Percentiles rank a stretch among this genome's conserved stretches.
Conservation (phyloP, 2,797 vertebrate species). For the Acrossocheilus wenchowensis region DNA sequence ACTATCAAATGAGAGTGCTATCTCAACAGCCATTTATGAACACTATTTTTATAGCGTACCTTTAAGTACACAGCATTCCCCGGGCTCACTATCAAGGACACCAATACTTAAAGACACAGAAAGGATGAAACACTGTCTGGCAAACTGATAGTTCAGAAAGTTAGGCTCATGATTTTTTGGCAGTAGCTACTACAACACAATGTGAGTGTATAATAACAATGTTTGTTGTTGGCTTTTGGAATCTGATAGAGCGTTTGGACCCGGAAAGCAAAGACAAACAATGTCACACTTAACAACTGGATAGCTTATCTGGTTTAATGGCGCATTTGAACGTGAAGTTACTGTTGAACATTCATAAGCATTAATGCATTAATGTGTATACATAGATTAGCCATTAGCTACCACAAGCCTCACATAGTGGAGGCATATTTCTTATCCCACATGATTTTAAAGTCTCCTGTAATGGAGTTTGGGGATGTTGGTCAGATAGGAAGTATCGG, state of each 20-base stretch:
- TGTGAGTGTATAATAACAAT: not conserved
- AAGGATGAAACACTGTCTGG: not conserved
- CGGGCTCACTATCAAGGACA: not conserved
- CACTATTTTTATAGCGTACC: not conserved
- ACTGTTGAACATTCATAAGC: not conserved
- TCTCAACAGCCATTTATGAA: not conserved
- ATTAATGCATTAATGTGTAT: not conserved
- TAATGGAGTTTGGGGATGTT: constrained; percentile 38
- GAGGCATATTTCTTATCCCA: constrained; percentile 17
- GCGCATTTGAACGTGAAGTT: not conserved
- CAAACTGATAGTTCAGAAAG: not conserved
- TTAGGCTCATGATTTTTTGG: not conserved
- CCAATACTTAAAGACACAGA: not conserved
- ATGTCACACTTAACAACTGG: not conserved
- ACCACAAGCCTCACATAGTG: not conserved
- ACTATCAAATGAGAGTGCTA: not conserved
- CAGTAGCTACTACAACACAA: not conserved
- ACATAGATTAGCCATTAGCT: not conserved
- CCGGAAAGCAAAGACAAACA: not conserved
- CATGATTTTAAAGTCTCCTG: not conserved
- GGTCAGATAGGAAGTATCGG: constrained; percentile 50
- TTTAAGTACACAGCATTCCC: not conserved
- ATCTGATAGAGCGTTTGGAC: not conserved
- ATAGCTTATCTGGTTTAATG: not conserved
- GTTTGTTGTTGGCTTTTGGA: not conserved